These are phyloP conservation scores for Pocillopora grandis DNA, from an alignment of 92 coral and sea anemone species.

Conservation along the genomic window DNA sequence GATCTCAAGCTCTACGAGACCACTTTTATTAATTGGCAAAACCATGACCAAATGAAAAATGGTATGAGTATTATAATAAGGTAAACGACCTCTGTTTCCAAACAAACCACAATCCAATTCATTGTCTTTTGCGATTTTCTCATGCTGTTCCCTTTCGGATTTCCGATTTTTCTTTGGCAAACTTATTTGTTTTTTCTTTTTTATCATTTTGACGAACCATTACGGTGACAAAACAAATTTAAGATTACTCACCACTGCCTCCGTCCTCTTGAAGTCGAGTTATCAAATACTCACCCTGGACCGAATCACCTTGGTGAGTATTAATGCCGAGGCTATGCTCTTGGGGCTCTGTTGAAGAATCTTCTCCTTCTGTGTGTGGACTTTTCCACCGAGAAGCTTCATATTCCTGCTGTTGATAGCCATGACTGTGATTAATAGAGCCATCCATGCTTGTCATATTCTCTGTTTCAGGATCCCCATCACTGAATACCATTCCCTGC, in stretches of 20 bases:
- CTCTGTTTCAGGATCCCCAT: slow-evolving; percentile 29
- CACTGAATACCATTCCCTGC: slow-evolving; percentile 48
- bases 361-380: neutral
- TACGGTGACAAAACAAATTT: neutral
- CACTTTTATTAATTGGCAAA: no score
- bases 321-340: neutral
- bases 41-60: no score
- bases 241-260: neutral
- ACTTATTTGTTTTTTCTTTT: neutral
- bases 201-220: neutral
- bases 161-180: no score
- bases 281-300: neutral
- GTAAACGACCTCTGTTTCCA: neutral
- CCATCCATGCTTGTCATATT: slow-evolving; percentile 16
- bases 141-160: no score
- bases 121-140: no score
- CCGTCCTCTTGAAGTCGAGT: neutral
- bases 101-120: no score
- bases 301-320: neutral
- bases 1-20: no score
- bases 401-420: neutral
- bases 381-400: slow-evolving; percentile 27
- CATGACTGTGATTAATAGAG: slow-evolving; percentile 2
- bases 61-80: no score
- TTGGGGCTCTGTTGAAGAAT: neutral